These are phyloP conservation scores for Chaenodraco wilsoni DNA, from an alignment of 2,797 vertebrate genomes.

Conservation along the genomic window DNA sequence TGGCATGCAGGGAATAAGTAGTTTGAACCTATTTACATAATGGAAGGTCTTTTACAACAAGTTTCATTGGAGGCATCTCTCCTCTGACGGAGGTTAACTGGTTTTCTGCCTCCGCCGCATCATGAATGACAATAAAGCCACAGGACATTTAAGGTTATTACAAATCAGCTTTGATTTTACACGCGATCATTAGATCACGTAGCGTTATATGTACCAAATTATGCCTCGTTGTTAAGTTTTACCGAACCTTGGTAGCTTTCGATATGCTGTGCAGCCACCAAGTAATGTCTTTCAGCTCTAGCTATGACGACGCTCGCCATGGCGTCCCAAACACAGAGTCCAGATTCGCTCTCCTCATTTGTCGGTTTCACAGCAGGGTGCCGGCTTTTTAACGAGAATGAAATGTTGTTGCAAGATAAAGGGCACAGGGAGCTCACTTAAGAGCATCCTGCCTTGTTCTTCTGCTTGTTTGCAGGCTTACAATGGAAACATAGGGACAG, in stretches of 20 bases:
- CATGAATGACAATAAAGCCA: constrained; percentile 27
- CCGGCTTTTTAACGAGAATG: constrained; percentile 62
- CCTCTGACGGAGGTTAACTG: constrained; percentile 24
- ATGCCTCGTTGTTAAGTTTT: constrained; percentile 3
- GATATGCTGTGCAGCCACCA: constrained; percentile 1
- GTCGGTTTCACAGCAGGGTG: constrained; percentile 49
- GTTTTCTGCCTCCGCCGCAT: background rate
- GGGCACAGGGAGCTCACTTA: constrained; percentile 60
- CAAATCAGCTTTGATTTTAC: constrained; percentile 27
- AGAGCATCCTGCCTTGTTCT: constrained; percentile 57
- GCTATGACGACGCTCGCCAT: constrained; percentile 30
- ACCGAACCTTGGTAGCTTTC: background rate
- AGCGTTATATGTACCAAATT: background rate
- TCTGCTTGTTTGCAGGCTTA: constrained; percentile 57
- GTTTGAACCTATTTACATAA: constrained; percentile 57
- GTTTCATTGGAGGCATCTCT: constrained; percentile 28
- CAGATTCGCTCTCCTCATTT: constrained; percentile 59
- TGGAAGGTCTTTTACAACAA: constrained; percentile 30
- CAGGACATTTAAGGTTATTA: constrained; percentile 29
- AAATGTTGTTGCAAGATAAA: constrained; percentile 59
- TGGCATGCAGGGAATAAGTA: constrained; percentile 26
- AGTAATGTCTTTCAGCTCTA: constrained; percentile 22
- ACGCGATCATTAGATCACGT: constrained; percentile 17
- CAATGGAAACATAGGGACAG: constrained; percentile 36
- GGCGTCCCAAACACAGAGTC: constrained; percentile 51